Conservation (phyloP, 2,113 vertebrate genomes). For the Junco hyemalis region DNA sequence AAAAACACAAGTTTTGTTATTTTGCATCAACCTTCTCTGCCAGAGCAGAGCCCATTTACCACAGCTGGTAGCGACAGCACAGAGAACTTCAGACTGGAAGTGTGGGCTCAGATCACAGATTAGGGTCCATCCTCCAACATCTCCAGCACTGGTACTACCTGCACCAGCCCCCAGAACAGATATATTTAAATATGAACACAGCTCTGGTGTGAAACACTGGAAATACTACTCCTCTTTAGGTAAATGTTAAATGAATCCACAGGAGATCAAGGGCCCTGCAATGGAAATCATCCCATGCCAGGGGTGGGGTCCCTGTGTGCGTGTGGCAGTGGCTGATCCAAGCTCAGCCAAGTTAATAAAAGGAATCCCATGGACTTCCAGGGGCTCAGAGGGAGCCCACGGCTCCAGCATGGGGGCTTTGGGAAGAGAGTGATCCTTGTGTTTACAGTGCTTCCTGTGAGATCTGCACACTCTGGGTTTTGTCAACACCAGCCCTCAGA, state of each 20-base stretch:
- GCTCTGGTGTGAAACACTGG: not conserved
- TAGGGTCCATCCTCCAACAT: not conserved
- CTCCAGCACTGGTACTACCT: fast-evolving
- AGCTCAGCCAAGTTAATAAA: not conserved
- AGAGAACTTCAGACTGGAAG: no score
- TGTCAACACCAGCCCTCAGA: not conserved
- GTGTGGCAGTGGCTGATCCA: not conserved
- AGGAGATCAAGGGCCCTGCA: not conserved
- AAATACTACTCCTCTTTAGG: not conserved
- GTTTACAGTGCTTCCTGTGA: not conserved
- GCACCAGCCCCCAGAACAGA: fast-evolving
- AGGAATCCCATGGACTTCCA: not conserved
- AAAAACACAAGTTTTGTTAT: not conserved
- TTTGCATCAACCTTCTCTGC: not conserved
- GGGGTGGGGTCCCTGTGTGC: not conserved
- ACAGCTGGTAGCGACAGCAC: no score
- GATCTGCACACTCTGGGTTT: not conserved
- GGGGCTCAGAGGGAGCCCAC: not conserved
- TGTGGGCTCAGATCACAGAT: not conserved
- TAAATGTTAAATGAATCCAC: slow-evolving; percentile 24
- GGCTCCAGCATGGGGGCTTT: fast-evolving
- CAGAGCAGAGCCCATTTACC: not conserved
- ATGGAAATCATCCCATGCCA: not conserved
- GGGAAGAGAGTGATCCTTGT: not conserved
- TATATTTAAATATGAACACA: not conserved